A percentile compares a stretch with the other conserved stretches of the same genome.
Evolutionary conservation across 1,140 invertebrate species (phyloP).

Genomic region (Cherax destructor): DNA sequence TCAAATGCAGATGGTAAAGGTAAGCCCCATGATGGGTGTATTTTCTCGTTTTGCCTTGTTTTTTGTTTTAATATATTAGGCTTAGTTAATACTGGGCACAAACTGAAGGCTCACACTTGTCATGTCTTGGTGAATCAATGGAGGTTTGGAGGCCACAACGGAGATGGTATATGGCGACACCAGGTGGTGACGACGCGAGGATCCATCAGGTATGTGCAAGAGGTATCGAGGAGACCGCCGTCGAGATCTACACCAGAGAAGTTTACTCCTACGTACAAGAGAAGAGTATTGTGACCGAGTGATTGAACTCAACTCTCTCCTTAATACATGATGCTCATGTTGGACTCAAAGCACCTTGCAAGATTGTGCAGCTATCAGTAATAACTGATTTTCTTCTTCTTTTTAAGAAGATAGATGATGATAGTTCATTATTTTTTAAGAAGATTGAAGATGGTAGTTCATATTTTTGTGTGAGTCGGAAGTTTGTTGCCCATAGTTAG

Average conservation of each 20-base stretch:
- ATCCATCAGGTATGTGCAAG: constrained; percentile 42
- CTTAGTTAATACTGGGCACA: constrained; percentile 45
- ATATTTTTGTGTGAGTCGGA: constrained; percentile 57
- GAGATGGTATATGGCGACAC: neutral
- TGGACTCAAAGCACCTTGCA: neutral
- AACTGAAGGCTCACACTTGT: constrained; percentile 52
- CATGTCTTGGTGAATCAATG: neutral
- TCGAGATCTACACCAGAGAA: constrained; percentile 2
- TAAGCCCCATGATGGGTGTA: constrained; percentile 25
- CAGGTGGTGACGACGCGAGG: neutral
- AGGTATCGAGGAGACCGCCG: neutral
- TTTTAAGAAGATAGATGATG: constrained; percentile 14
- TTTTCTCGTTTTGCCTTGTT: constrained; percentile 3
- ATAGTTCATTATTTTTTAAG: constrained; percentile 7
- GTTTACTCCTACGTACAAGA: neutral
- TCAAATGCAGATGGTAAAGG: constrained; percentile 63
- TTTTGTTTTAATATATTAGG: constrained; percentile 51
- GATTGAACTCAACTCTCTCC: constrained; percentile 1
- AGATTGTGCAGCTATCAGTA: neutral
- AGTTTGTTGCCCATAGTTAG: constrained; percentile 59
- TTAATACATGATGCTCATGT: neutral
- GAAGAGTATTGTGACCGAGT: neutral
- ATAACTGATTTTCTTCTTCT: constrained; percentile 1
- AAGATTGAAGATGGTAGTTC: constrained; percentile 4
- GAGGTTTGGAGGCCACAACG: neutral